phyloP scores from a whole-genome alignment of 1,140 invertebrate genomes.

The Sitophilus oryzae region DNA sequence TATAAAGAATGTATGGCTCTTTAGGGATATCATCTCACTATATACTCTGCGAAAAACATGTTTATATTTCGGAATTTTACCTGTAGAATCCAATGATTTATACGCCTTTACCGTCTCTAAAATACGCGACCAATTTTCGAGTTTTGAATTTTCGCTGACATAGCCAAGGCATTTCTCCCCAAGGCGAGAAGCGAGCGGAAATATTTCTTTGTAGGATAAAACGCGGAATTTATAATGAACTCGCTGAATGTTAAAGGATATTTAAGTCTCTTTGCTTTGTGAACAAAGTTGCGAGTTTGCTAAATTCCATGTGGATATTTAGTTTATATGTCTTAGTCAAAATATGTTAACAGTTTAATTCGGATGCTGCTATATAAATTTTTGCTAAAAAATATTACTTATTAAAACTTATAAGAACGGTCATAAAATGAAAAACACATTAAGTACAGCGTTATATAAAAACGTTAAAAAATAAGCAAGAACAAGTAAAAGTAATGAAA shows the following conservation, averaged over 20 bases:
- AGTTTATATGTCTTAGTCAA: too few species aligned
- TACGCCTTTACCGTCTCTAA: neutral
- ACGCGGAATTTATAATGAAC: neutral
- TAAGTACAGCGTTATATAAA: too few species aligned
- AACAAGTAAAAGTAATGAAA: too few species aligned
- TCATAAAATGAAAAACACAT: too few species aligned
- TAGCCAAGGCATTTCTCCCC: neutral
- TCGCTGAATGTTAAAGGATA: neutral
- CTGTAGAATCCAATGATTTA: conserved; percentile 25
- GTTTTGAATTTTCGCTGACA: conserved; percentile 7
- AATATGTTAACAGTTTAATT: too few species aligned
- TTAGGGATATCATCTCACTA: conserved; percentile 15
- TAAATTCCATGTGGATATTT: too few species aligned
- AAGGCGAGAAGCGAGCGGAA: neutral
- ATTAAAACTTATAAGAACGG: too few species aligned
- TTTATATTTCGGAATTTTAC: conserved; percentile 29
- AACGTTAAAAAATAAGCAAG: too few species aligned
- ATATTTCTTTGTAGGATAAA: neutral
- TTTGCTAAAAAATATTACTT: too few species aligned
- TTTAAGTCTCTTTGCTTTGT: neutral
- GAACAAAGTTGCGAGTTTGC: too few species aligned
- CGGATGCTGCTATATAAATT: too few species aligned
- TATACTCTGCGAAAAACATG: conserved; percentile 27
- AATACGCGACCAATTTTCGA: conserved; percentile 10
- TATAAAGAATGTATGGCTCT: conserved; percentile 25